Evolutionary conservation across 2,113 vertebrate species (phyloP), one percentile per base, ranked within the genome.

Genomic region (Phocoena phocoena): DNA sequence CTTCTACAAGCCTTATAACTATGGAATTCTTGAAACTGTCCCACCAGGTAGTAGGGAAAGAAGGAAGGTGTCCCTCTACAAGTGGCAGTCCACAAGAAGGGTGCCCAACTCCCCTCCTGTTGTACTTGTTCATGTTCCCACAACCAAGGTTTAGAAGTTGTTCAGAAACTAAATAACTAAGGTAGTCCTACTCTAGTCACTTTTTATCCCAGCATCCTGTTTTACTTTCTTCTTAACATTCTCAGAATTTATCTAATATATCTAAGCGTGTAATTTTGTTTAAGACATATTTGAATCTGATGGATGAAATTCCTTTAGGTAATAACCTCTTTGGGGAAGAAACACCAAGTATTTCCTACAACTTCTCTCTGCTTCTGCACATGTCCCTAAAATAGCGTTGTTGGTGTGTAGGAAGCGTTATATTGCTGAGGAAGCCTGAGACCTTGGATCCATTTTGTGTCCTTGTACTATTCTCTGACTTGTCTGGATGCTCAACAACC

Each of bases 181-280:
- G 26, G 70, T 88, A 60, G 63, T 47, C 47, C 73, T n/a, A 55
- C 47, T 90, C 14, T 21, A 67, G 7, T 92, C 38, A 76, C 70
- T 76, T 76, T 95, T 44, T 31, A 92, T 86, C 20, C 20, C 0
- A 77, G 36, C 1, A 67, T 14, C 2, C 36, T 77, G 5, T n/a
- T 83, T 93, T 47, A 63, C 25, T 68, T 97, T 95, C 73, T 84
- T 92, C 50, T 68, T 67, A 87, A 90, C 58, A 85, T 81, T 86
- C n/a, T 73, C 77, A 80, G 74, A 79, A 41, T 90, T 88, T 88
- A 74, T 55, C 13, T 67, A 82, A 77, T 68, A 36, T 44, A 70
- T 4, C 15, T 21, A 84, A 67, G 81, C 25, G 33, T 53, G 38
- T 14, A 68, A 36, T 89, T 93, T 95, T 23, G 6, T 70, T 93